These are phyloP conservation scores for Hyphantria cunea DNA, from an alignment of 1,140 invertebrate species.

Conservation along the genomic window DNA sequence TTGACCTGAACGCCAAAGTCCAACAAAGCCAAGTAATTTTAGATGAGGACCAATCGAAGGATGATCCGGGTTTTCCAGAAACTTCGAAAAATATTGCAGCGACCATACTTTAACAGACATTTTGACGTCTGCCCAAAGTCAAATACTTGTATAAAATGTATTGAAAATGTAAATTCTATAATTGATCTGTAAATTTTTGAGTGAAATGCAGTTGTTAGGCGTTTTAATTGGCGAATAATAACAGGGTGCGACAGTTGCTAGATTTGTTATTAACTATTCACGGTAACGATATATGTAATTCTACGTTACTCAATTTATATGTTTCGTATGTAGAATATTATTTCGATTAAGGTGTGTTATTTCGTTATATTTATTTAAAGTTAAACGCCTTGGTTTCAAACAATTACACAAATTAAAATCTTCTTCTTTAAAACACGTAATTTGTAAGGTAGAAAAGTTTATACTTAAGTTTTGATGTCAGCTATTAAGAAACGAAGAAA, in stretches of 20 bases:
- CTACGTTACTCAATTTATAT: slow-evolving; percentile 17
- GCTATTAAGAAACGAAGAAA: too few relatives aligned
- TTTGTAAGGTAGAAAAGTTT: too few relatives aligned
- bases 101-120: slow-evolving; percentile 2
- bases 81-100: slow-evolving; percentile 27
- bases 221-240: slow-evolving; percentile 38
- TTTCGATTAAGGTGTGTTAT: slow-evolving; percentile 13
- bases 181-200: slow-evolving; percentile 30
- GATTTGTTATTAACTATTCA: slow-evolving; percentile 21
- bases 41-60: slow-evolving; percentile 53
- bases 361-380: slow-evolving; percentile 14
- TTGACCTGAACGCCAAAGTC: slow-evolving; percentile 46
- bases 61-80: slow-evolving; percentile 41
- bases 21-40: slow-evolving; percentile 37
- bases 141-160: slow-evolving; percentile 5
- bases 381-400: too few relatives aligned
- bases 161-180: slow-evolving; percentile 3
- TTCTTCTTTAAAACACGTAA: too few relatives aligned
- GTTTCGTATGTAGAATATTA: slow-evolving; percentile 10
- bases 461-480: too few relatives aligned
- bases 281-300: slow-evolving; percentile 27
- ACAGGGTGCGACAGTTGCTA: slow-evolving; percentile 29
- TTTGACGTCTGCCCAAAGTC: background rate
- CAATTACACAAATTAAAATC: background rate
- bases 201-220: slow-evolving; percentile 32